These are phyloP conservation scores for Tyrophagus putrescentiae DNA, from an alignment of 1,140 invertebrate genomes.

Conservation along the genomic window DNA sequence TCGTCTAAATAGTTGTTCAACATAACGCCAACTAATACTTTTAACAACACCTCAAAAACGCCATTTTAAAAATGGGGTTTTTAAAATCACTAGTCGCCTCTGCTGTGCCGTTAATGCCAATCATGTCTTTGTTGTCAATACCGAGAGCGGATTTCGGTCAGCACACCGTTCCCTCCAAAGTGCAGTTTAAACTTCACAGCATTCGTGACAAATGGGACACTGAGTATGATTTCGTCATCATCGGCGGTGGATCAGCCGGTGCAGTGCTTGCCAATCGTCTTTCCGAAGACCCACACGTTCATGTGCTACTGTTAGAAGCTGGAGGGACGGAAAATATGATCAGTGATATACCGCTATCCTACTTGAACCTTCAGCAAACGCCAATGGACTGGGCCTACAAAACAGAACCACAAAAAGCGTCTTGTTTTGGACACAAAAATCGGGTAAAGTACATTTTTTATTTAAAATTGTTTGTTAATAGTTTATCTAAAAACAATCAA, in stretches of 20 bases:
- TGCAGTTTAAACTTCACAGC: background rate
- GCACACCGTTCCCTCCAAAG: background rate
- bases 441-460: constrained; percentile 36
- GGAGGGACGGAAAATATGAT: constrained; percentile 67
- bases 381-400: constrained; percentile 64
- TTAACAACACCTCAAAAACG: too few relatives aligned
- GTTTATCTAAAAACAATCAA: background rate
- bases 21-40: too few relatives aligned
- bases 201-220: constrained; percentile 36
- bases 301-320: constrained; percentile 51
- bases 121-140: background rate
- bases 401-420: constrained; percentile 65
- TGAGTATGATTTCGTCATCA: constrained; percentile 64
- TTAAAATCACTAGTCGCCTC: background rate
- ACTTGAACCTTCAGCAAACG: constrained; percentile 66
- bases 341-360: constrained; percentile 67
- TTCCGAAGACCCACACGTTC: constrained; percentile 40
- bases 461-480: background rate
- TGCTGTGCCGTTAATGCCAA: background rate
- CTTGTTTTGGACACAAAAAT: constrained; percentile 58
- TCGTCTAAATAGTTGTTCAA: too few relatives aligned
- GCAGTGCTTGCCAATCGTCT: constrained; percentile 46
- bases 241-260: constrained; percentile 86
- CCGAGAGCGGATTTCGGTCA: background rate
- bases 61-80: too few relatives aligned